Evolutionary conservation across 2,888 invertebrate species (phyloP).

Genomic region (Meganola albula): DNA sequence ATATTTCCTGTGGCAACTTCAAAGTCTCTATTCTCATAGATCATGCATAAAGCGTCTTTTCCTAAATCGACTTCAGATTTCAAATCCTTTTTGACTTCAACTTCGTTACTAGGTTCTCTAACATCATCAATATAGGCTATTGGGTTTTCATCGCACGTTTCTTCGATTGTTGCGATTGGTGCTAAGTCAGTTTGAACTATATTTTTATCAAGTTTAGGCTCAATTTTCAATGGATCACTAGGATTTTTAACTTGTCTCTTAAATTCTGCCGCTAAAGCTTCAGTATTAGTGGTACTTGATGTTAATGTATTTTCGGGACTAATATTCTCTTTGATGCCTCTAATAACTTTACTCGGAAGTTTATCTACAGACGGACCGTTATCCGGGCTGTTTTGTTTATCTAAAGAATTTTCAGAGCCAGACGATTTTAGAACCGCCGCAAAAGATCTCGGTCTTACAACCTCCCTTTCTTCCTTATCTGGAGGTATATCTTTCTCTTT

Average conservation of each 20-base stretch:
- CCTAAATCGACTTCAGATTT: conserved; percentile 55
- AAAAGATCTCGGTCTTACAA: conserved; percentile 55
- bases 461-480: conserved; percentile 42
- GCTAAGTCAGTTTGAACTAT: conserved; percentile 49
- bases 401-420: conserved; percentile 62
- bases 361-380: conserved; percentile 63
- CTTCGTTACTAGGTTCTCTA: conserved; percentile 32
- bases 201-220: conserved; percentile 40
- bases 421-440: conserved; percentile 66
- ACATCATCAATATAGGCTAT: conserved; percentile 54
- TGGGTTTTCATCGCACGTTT: conserved; percentile 50
- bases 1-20: conserved; percentile 28
- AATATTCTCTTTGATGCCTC: conserved; percentile 80
- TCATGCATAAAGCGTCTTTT: conserved; percentile 61
- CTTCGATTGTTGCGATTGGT: conserved; percentile 66
- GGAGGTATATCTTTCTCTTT: conserved; percentile 16
- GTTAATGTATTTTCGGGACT: conserved; percentile 79
- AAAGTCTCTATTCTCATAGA: conserved; percentile 52
- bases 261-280: conserved; percentile 55
- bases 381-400: conserved; percentile 60
- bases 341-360: conserved; percentile 75
- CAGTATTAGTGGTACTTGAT: conserved; percentile 59
- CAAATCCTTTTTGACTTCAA: conserved; percentile 19
- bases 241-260: conserved; percentile 47
- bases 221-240: conserved; percentile 27